Conservation (phyloP, 2,113 vertebrate genomes). For the Sterna hirundo region DNA sequence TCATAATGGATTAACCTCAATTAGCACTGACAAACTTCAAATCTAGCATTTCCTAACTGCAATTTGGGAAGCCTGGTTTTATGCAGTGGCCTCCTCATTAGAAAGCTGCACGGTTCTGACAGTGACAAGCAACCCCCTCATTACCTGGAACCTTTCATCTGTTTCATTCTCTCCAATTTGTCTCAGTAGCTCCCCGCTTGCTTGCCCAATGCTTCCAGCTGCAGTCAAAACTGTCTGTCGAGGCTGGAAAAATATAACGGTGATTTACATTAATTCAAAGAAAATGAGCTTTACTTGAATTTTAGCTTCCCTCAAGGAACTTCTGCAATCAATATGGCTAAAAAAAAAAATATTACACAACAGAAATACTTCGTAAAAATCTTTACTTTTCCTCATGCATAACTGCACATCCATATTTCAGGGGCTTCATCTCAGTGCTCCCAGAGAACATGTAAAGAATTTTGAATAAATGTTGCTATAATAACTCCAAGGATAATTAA, state of each 20-base stretch:
- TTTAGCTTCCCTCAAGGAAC: not conserved
- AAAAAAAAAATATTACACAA: not conserved
- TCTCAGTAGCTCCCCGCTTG: constrained; percentile 93
- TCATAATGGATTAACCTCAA: not conserved
- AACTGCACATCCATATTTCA: not conserved
- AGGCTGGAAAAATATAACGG: constrained; percentile 75
- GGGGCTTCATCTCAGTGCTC: not conserved
- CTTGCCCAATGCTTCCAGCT: constrained; percentile 97
- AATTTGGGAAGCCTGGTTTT: not conserved
- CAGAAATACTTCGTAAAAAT: not conserved
- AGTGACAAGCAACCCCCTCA: not conserved
- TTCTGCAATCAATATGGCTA: not conserved
- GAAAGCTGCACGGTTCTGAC: not conserved
- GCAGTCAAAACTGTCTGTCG: constrained; percentile 97
- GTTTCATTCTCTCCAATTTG: constrained; percentile 99
- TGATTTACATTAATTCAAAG: not conserved
- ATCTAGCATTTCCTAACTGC: not conserved
- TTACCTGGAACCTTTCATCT: constrained; percentile 96
- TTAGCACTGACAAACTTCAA: not conserved
- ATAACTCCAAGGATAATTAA: not conserved
- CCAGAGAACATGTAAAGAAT: not conserved
- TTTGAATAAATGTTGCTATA: not conserved
- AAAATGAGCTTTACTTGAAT: not conserved
- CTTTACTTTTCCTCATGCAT: not conserved
- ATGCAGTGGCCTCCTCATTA: not conserved